phyloP scores from a whole-genome alignment of 2,888 invertebrate species.

The Ashinkailepas kermadecensis region DNA sequence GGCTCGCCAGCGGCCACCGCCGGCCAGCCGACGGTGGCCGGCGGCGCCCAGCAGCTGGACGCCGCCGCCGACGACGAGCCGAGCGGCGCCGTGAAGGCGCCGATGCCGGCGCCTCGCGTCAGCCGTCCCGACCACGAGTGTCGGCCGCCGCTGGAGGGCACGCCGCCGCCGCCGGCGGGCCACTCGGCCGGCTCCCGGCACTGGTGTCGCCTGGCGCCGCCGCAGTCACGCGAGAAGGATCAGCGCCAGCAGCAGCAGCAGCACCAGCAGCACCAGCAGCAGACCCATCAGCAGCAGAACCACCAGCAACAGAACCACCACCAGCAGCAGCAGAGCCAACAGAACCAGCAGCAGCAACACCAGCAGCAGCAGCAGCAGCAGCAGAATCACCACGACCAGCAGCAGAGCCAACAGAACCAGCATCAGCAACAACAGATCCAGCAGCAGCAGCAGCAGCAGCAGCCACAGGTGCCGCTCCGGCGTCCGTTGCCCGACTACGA shows the following conservation, averaged over 20 bases:
- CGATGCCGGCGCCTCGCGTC: constrained; percentile 41
- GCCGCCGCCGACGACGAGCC: constrained; percentile 80
- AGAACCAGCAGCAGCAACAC: no score
- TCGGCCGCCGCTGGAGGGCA: not conserved
- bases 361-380: no score
- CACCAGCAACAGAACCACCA: no score
- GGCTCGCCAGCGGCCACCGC: constrained; percentile 47
- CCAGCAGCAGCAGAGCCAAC: no score
- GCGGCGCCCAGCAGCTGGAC: no score
- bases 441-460: not conserved
- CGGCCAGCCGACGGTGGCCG: constrained; percentile 77
- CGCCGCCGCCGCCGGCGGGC: not conserved
- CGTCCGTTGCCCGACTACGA: not conserved
- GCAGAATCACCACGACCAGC: no score
- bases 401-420: no score
- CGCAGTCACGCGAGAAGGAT: not conserved
- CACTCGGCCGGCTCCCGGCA: not conserved
- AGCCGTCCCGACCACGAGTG: constrained; percentile 41
- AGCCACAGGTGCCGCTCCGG: not conserved
- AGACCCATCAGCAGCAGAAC: constrained; percentile 48
- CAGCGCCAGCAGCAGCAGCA: not conserved
- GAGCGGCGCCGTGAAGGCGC: constrained; percentile 56
- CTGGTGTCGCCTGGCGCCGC: constrained; percentile 31
- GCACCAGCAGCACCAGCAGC: constrained; percentile 56
- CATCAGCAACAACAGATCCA: constrained; percentile 63